phyloP scores from a whole-genome alignment of 2,797 vertebrate genomes.

The Tadarida brasiliensis region DNA sequence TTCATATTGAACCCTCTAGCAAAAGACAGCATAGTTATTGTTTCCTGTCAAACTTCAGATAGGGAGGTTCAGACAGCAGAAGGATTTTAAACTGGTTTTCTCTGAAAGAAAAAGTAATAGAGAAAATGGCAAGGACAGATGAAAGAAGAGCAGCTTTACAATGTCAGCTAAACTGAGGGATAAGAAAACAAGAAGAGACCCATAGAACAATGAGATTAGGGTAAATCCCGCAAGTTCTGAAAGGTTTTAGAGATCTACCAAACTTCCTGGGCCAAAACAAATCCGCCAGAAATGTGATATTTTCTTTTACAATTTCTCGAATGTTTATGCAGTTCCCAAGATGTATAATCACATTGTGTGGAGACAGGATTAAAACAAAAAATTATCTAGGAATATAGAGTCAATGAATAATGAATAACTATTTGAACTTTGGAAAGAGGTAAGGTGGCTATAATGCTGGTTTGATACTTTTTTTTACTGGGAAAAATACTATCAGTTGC shows the following conservation, averaged over 20 bases:
- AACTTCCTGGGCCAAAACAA: conserved; percentile 47
- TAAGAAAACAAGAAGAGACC: conserved; percentile 58
- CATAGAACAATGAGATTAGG: background rate
- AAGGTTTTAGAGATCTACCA: conserved; percentile 36
- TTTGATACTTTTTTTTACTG: background rate
- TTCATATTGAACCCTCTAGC: conserved; percentile 78
- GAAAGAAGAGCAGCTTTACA: conserved; percentile 57
- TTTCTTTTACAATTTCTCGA: conserved; percentile 14
- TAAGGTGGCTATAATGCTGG: background rate
- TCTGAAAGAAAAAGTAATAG: conserved; percentile 64
- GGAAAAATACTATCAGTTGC: background rate
- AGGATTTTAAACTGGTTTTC: conserved; percentile 45
- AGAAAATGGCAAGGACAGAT: conserved; percentile 52
- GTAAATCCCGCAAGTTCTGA: conserved; percentile 54
- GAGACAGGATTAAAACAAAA: conserved; percentile 54
- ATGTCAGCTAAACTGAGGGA: conserved; percentile 36
- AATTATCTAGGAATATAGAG: background rate
- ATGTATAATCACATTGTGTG: conserved; percentile 23
- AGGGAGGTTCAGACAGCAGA: background rate
- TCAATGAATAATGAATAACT: conserved; percentile 10
- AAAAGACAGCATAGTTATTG: conserved; percentile 62
- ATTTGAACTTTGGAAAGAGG: conserved; percentile 3
- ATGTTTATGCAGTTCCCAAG: background rate
- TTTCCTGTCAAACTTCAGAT: conserved; percentile 71
- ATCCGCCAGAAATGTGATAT: background rate